These are phyloP conservation scores for Zeuzera pyrina DNA, from an alignment of 2,888 invertebrate genomes.

Conservation along the genomic window DNA sequence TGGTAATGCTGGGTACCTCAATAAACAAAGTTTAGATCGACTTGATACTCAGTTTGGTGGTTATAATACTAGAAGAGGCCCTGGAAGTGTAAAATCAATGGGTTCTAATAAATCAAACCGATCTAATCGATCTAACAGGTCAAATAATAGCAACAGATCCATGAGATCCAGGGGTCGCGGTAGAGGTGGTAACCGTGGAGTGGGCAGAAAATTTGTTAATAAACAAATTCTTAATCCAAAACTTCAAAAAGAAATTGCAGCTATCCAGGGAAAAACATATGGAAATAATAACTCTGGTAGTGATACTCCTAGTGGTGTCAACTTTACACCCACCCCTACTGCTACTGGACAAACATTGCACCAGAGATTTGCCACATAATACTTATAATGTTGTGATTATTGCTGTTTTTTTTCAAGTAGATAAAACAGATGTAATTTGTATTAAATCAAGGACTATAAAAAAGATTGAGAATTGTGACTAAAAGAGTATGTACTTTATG, in stretches of 20 bases:
- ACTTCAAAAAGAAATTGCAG: constrained; percentile 61
- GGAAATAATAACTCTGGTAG: constrained; percentile 17
- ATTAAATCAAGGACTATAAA: too few species aligned
- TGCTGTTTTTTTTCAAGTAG: too few species aligned
- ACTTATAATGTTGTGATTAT: neutral
- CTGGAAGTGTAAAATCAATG: constrained; percentile 57
- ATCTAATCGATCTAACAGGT: constrained; percentile 37
- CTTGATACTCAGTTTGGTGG: constrained; percentile 49
- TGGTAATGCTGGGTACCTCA: constrained; percentile 50
- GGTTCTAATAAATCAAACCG: constrained; percentile 46
- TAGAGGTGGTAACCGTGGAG: constrained; percentile 44
- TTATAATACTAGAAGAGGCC: constrained; percentile 43
- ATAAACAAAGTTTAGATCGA: constrained; percentile 50
- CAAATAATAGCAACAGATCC: constrained; percentile 40
- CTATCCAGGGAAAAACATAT: constrained; percentile 51
- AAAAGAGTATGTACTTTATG: too few species aligned
- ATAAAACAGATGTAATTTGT: too few species aligned
- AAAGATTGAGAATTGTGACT: too few species aligned
- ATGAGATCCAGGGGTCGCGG: constrained; percentile 34
- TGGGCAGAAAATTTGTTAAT: constrained; percentile 50
- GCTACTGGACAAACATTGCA: constrained; percentile 55
- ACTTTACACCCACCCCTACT: constrained; percentile 52
- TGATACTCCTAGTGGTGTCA: constrained; percentile 32
- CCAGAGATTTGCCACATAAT: constrained; percentile 59
- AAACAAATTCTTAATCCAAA: constrained; percentile 54